Evolutionary conservation across 2,113 vertebrate species (phyloP), one percentile per base, ranked within the genome.

Genomic region (Podocnemis expansa): DNA sequence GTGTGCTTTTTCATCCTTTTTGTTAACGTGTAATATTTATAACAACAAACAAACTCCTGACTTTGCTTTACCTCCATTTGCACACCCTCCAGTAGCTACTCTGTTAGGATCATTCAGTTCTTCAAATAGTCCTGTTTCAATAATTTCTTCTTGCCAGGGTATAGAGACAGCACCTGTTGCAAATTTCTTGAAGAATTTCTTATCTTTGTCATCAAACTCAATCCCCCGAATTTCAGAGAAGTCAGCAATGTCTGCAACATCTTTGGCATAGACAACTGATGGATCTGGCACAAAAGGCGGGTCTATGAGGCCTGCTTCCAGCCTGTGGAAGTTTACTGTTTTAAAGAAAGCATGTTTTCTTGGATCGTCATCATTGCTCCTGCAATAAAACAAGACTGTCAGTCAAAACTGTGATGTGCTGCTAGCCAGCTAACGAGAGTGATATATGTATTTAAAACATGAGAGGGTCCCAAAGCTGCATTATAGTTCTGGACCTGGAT

Each of bases 241-340:
- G 93, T 99, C 99, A 8, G 98, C 98, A 38, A 99, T 99, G 96
- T 99, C 99, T 86, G 97, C 97, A 3, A 99, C 93, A 95, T 99
- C 99, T 97, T 99, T 99, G 95, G 99, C 99, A 88, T 99, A 99
- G 94, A 99, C 99, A 31, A 99, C 98, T 1, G 98, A 98, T 89
- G 99, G 99, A 94, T 99, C 99, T 94, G 99, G 99, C 90, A 98
- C 98, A 98, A 99, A 99, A 0, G 98, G 98, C 21, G 99, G 98
- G 3, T 98, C 97, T 16, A 99, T 67, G 51, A 99, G 97, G 52
- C 98, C 98, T 4, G 99, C 99, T 96, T 99, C 99, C 96, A 99
- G 97, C 87, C 99, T 98, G 52, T 98, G 97, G 91, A 99, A 99
- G 97, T 99, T 99, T 96, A 99, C 98, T 4, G 93, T 93, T 95